phyloP scores from a whole-genome alignment of 2,888 invertebrate species.

The Rhagophthalmus giganteus region DNA sequence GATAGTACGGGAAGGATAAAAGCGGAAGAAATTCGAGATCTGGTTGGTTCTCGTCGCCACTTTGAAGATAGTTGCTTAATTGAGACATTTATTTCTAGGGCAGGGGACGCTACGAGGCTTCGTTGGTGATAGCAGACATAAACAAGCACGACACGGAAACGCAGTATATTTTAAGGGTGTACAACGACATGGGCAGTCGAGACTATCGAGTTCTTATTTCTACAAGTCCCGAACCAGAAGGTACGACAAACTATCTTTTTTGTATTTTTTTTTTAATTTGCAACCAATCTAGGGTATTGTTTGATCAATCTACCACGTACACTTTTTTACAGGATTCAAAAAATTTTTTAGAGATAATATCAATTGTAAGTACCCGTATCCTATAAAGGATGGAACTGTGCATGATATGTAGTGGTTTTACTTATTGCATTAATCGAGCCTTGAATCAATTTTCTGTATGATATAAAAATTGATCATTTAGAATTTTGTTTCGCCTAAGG shows the following conservation, averaged over 20 bases:
- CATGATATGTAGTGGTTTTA: no score
- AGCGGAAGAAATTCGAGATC: conserved; percentile 55
- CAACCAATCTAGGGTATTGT: conserved; percentile 4
- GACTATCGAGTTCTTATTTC: conserved; percentile 71
- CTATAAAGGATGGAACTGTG: no score
- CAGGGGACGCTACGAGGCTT: conserved; percentile 68
- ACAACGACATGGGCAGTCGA: conserved; percentile 68
- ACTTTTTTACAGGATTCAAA: conserved; percentile 37
- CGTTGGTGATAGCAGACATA: conserved; percentile 67
- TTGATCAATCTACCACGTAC: conserved; percentile 3
- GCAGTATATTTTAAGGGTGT: conserved; percentile 67
- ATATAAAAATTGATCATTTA: no score
- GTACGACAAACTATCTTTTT: conserved; percentile 44
- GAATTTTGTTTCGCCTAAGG: no score
- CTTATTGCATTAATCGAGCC: no score
- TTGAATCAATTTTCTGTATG: no score
- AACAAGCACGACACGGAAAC: conserved; percentile 76
- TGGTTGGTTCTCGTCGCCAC: conserved; percentile 49
- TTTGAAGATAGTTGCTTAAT: background rate
- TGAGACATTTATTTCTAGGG: conserved; percentile 57
- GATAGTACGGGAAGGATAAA: conserved; percentile 58
- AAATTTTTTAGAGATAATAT: conserved; percentile 40
- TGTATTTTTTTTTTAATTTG: background rate
- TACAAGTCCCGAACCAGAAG: conserved; percentile 63
- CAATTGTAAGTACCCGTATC: conserved; percentile 33